These are phyloP conservation scores for Hippolais icterina DNA, from an alignment of 2,113 vertebrate species.

Conservation along the genomic window DNA sequence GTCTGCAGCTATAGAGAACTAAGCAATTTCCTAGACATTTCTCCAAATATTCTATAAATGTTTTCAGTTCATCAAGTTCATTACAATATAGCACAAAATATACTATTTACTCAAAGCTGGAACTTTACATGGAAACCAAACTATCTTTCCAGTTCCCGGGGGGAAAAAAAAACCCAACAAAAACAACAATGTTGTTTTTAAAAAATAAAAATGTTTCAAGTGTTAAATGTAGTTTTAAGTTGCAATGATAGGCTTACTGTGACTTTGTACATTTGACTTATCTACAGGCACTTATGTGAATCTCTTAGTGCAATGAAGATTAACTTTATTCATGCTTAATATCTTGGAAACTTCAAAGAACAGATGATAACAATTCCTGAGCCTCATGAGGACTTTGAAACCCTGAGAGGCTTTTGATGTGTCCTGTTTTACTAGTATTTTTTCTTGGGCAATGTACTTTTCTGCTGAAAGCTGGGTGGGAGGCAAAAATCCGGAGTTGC, in stretches of 20 bases:
- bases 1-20: background rate
- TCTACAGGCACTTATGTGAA: background rate
- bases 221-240: background rate
- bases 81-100: background rate
- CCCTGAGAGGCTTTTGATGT: background rate
- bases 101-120: background rate
- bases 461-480: background rate
- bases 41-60: background rate
- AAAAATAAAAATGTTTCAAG: background rate
- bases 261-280: background rate
- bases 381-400: background rate
- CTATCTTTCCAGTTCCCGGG: fast-evolving
- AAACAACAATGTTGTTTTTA: too few relatives aligned
- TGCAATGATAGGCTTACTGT: background rate
- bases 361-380: background rate
- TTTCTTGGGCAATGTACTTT: background rate
- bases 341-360: background rate
- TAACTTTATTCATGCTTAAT: background rate
- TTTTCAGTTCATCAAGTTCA: background rate
- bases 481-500: conserved; percentile 34
- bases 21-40: background rate
- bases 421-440: background rate
- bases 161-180: background rate
- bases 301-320: background rate
- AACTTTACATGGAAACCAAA: background rate